Base-by-base conservation (phyloP, 2,888 invertebrate species). In the Phania funesta region DNA sequence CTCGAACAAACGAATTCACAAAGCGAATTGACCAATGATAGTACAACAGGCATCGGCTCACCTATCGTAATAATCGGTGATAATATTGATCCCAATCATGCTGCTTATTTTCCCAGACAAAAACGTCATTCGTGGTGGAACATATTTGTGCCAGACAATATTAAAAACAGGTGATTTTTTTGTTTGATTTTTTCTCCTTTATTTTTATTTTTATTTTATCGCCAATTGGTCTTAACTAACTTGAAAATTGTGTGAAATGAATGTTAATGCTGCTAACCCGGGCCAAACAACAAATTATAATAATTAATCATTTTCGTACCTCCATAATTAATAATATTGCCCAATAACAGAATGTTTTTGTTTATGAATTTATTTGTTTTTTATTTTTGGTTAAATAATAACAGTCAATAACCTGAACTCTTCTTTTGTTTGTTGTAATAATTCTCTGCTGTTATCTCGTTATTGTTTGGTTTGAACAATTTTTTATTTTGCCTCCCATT, bases 61-160 rank as follows among this genome's bases (percentile, higher is more conserved):
- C 83, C 85, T 73, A 85, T 86, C 85, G 86, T 85, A 85, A 85
- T 86, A 44, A 83, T 82, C 67, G 85, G 84, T 50, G 85, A 83
- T 46, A 86, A 89, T 71, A 73, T 87, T 56, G 88, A 89, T 86
- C 86, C 88, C 60, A 86, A 86, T 85, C 87, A 88, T 80, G 77
- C 76, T 26, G 87, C 86, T 56, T 88, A 88, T 65, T 89, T 86
- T 85, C 92, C 92, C 50, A 91, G 90, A 85, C 91, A 95, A 90
- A 96, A 96, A 90, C 92, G 96, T 83, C 94, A 95, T 44, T 96
- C 96, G 44, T 97, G 96, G 96, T 97, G 96, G 96, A 96, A 96
- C 90, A 95, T 96, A 84, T 96, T 96, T 89, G 94, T 95, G 54
- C 95, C 95, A 62, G 96, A 96, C 86, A 94, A 94, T 87, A 92